Percentiles rank a stretch among this genome's conserved stretches.
Evolutionary conservation across 2,797 vertebrate species (phyloP).

Genomic region (Odontamblyopus rebecca): DNA sequence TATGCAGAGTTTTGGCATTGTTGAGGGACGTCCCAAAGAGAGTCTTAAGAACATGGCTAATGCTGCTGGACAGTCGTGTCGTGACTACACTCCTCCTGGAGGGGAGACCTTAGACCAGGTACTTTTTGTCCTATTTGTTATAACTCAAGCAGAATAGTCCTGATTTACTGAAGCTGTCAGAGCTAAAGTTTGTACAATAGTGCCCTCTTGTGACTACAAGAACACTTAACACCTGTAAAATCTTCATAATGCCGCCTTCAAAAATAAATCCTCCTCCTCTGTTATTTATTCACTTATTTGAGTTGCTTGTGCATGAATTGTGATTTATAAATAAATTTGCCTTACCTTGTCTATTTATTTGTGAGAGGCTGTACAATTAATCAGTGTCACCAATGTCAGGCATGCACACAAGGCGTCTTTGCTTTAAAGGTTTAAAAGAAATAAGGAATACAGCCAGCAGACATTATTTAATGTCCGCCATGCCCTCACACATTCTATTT

Average conservation of each 20-base stretch:
- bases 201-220: slow-evolving; percentile 24
- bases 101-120: slow-evolving; percentile 93
- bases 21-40: slow-evolving; percentile 85
- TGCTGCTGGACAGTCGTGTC: slow-evolving; percentile 83
- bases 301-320: no score
- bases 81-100: slow-evolving; percentile 87
- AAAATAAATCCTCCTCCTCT: no score
- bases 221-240: background rate
- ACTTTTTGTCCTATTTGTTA: slow-evolving; percentile 8
- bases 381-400: no score
- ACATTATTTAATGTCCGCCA: background rate
- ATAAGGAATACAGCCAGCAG: background rate
- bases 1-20: slow-evolving; percentile 86
- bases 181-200: slow-evolving; percentile 35
- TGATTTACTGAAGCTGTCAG: background rate
- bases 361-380: background rate
- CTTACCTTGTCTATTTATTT: background rate
- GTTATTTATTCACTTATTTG: no score
- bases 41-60: slow-evolving; percentile 91
- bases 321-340: no score
- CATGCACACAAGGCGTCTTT: no score
- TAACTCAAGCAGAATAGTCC: background rate
- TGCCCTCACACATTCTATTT: background rate
- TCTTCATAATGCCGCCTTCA: background rate
- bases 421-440: no score